Base-by-base conservation (phyloP, 2,797 vertebrate genomes). In the Eulemur mongoz region DNA sequence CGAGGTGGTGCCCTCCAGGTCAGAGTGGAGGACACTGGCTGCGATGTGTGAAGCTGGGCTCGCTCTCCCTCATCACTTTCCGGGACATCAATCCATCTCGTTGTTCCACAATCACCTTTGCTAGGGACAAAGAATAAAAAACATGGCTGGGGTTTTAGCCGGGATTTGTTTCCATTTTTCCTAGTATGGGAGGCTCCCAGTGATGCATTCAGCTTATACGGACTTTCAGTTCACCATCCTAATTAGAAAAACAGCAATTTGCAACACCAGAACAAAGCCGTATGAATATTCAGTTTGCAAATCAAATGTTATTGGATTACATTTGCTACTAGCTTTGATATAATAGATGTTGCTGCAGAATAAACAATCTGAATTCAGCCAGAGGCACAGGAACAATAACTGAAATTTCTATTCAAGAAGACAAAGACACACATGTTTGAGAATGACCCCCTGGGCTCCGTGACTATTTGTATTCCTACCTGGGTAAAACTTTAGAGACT, bases 11-110 rank as follows among this genome's bases (percentile, higher is more conserved):
- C 50, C 96, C 92, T 84, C 4, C 50, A 40, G 88, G 86, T 96
- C 78, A 30, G 90, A 81, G 5, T 0, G 13, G 89, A 94, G 63
- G 76, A 40, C 4, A 57, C 52, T 18, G 72, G 23, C 76, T 57
- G n/a, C 4, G 0, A 7, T 48, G 83, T 94, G 73, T 94, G 90
- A 93, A 92, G 59, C 75, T 2, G 43, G 81, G 52, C 59, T 50
- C 63, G 10, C 73, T 92, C 72, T 86, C 93, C 89, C 86, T 96
- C 96, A 69, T 93, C 94, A 32, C 78, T 94, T 97, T 93, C 94
- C 25, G 2, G 89, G 50, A 90, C 89, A 94, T 96, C 96, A 96
- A 93, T 93, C 89, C 72, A 50, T 93, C 94, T 96, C 67, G 9
- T 85, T 96, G 70, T 89, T 63, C 63, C 35, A 72, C 65, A 75